Percentiles rank a stretch among this genome's conserved stretches.
phyloP scores from a whole-genome alignment of 1,140 invertebrate species.

The Monochamus saltuarius region DNA sequence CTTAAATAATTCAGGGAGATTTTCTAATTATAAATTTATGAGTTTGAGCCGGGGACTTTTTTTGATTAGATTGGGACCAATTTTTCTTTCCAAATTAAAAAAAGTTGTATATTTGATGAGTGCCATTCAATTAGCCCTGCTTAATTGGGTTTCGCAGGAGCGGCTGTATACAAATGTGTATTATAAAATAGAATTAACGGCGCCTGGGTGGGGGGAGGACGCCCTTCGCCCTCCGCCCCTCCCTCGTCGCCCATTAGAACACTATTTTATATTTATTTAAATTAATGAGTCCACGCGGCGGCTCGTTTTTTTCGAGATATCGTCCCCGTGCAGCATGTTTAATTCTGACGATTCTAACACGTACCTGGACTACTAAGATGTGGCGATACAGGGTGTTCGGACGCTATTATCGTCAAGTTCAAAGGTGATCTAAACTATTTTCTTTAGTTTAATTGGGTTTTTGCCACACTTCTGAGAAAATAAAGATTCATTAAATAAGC shows the following conservation, averaged over 20 bases:
- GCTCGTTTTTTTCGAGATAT: not conserved
- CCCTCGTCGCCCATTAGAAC: not conserved
- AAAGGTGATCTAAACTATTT: no score
- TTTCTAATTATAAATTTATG: constrained; percentile 29
- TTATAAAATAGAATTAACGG: not conserved
- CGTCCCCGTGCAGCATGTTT: no score
- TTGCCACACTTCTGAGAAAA: no score
- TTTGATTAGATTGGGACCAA: constrained; percentile 28
- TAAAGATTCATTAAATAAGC: no score
- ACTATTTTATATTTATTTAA: constrained; percentile 2
- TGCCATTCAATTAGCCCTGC: constrained; percentile 21
- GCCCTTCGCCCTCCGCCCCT: no score
- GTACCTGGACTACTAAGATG: no score
- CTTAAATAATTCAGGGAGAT: constrained; percentile 24
- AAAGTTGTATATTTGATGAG: constrained; percentile 31
- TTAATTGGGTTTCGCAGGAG: constrained; percentile 21
- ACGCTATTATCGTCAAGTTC: no score
- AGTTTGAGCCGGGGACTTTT: constrained; percentile 15
- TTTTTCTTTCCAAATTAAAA: constrained; percentile 29
- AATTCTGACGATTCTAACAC: no score
- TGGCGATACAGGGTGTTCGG: no score
- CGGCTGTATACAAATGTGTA: constrained; percentile 8
- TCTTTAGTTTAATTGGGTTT: no score
- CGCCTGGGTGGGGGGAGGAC: no score
- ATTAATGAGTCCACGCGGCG: not conserved